Conservation (phyloP, 1,140 invertebrate species). For the Anagrus nilaparvatae region DNA sequence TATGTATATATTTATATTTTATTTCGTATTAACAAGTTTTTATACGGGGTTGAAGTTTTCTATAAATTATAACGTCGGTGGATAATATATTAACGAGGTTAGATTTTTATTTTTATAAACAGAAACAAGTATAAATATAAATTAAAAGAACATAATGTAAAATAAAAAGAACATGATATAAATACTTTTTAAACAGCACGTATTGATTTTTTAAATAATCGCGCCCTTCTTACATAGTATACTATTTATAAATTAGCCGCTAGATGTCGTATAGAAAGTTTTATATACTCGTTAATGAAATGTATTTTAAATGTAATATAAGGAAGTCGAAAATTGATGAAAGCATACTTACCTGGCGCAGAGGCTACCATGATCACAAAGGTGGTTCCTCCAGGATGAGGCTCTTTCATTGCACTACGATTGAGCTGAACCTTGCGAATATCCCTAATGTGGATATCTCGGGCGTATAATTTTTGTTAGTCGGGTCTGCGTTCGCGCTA, state of each 20-base stretch:
- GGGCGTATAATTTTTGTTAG: constrained; percentile 61
- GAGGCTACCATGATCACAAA: constrained; percentile 55
- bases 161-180: no score
- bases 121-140: no score
- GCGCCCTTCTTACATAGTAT: no score
- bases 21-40: no score
- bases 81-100: no score
- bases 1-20: no score
- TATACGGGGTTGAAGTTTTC: no score
- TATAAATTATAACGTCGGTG: no score
- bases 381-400: constrained; percentile 58
- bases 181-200: no score
- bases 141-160: no score
- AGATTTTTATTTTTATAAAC: no score
- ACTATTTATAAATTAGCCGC: not conserved
- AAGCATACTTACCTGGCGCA: constrained; percentile 55
- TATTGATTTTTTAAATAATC: no score
- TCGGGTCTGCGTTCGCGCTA: constrained; percentile 51
- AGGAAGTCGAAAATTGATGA: not conserved
- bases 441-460: constrained; percentile 60
- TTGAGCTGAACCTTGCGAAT: constrained; percentile 62
- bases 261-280: not conserved
- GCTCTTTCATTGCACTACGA: constrained; percentile 60
- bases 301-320: not conserved
- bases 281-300: constrained; percentile 12